Base-by-base conservation (phyloP, 2,113 vertebrate genomes). In the Coturnix japonica region DNA sequence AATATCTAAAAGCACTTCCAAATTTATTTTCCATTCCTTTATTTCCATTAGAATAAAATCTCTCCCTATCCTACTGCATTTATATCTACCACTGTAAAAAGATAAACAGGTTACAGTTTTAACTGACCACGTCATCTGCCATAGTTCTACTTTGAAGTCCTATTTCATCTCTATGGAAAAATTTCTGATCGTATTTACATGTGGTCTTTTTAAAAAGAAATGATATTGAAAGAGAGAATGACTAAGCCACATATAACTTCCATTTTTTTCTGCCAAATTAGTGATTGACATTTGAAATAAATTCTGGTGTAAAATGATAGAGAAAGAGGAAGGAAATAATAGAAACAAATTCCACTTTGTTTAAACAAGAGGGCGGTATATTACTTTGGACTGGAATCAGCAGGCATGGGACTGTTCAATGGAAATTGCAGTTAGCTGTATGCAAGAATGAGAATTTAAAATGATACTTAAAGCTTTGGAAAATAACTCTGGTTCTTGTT, bases 1-100 rank as follows among this genome's bases (percentile, higher is more conserved):
- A 7, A 49, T 63, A 88, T 22, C 44, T 61, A 5, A 65, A 82
- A 91, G 53, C 2, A 60, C 5, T 21, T 54, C 63, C 21, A 54
- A 41, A 22, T 64, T 57, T 60, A 69, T 11, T 85, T 80, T 56
- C 21, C 8, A 65, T 4, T 2, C 49, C 18, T 15, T 44, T 82
- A 60, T 66, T 87, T 85, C 30, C 25, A 33, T 91, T 70, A 37
- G 73, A 91, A 87, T 15, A 64, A 51, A 80, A 72, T 3, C 53
- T 87, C 28, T 89, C 4, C 49, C n/a, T 87, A 69, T 69, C 12
- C 9, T 70, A 21, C 28, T 9, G 3, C 39, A 49, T 82, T 61
- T 85, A 5, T 71, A 64, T 60, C 31, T 75, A 57, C 64, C 43
- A 25, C 3, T 35, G 18, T 61, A 37, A 65, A 33, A 71, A 82